Evolutionary conservation across 2,113 vertebrate species (phyloP).

Genomic region (Dromiciops gliroides): DNA sequence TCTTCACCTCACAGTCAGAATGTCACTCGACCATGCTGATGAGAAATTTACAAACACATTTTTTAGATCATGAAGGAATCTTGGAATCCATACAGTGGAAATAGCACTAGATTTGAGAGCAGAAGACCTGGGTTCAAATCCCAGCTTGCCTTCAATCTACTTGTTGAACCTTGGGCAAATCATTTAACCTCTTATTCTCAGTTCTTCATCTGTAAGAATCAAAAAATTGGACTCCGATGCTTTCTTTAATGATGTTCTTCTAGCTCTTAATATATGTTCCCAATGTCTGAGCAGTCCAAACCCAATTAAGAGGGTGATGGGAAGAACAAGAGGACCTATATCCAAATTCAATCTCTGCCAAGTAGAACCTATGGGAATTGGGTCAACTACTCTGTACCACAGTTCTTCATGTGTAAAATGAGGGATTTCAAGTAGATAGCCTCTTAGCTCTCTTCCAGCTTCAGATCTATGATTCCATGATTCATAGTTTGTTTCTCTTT

Average conservation of each 20-base stretch:
- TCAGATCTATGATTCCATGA: not conserved
- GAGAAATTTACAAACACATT: slow-evolving; percentile 2
- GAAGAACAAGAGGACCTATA: not conserved
- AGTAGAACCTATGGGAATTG: not conserved
- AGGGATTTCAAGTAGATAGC: not conserved
- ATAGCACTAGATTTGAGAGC: not conserved
- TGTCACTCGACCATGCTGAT: not conserved
- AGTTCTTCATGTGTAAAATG: not conserved
- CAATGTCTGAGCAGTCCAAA: not conserved
- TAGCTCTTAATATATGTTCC: not conserved
- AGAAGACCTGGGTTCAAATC: not conserved
- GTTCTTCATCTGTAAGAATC: not conserved
- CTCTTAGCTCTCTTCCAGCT: not conserved
- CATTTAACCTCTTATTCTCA: not conserved
- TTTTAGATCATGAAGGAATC: not conserved
- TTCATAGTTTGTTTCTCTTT: not conserved
- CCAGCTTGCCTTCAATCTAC: not conserved
- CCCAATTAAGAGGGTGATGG: not conserved
- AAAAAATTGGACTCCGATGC: not conserved
- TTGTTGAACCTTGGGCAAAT: not conserved
- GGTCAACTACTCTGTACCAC: not conserved
- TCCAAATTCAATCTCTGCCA: not conserved
- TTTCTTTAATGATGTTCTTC: not conserved
- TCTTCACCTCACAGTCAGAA: slow-evolving; percentile 4
- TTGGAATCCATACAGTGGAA: not conserved